phyloP scores from a whole-genome alignment of 2,888 invertebrate genomes.

The Notodonta dromedarius region DNA sequence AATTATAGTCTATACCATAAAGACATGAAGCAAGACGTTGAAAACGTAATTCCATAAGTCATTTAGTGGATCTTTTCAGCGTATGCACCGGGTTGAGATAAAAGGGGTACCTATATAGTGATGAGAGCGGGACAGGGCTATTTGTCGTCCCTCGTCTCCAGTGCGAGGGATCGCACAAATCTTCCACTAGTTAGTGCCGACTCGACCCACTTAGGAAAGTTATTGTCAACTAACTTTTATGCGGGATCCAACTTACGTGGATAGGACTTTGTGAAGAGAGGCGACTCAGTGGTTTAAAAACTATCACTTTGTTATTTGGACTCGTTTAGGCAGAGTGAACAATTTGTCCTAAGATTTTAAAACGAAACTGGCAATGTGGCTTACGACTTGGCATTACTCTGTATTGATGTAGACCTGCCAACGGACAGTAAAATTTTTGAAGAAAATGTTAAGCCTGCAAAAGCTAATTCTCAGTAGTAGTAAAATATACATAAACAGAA shows the following conservation, averaged over 20 bases:
- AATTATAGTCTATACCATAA: background rate
- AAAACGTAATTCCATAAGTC: background rate
- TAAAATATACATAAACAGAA: background rate
- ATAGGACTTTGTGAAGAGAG: slow-evolving; percentile 18
- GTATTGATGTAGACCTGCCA: too few relatives aligned
- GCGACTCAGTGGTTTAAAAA: background rate
- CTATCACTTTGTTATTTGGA: background rate
- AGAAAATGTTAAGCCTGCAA: too few relatives aligned
- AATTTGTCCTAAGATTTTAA: too few relatives aligned
- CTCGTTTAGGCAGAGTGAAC: too few relatives aligned
- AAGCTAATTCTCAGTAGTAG: too few relatives aligned
- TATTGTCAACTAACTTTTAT: slow-evolving; percentile 50
- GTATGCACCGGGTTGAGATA: background rate
- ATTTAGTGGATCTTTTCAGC: background rate
- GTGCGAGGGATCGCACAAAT: slow-evolving; percentile 41
- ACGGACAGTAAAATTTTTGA: too few relatives aligned
- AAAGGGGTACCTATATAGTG: background rate
- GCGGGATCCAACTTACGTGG: slow-evolving; percentile 29
- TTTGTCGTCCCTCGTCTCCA: slow-evolving; percentile 1
- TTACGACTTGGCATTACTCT: too few relatives aligned
- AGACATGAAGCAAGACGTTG: background rate
- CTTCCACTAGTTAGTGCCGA: slow-evolving; percentile 48
- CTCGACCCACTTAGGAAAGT: slow-evolving; percentile 44
- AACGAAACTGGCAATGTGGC: too few relatives aligned
- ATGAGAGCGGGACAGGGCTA: slow-evolving; percentile 1